phyloP scores from a whole-genome alignment of 2,888 invertebrate genomes.

The Oxyscelio sp. region DNA sequence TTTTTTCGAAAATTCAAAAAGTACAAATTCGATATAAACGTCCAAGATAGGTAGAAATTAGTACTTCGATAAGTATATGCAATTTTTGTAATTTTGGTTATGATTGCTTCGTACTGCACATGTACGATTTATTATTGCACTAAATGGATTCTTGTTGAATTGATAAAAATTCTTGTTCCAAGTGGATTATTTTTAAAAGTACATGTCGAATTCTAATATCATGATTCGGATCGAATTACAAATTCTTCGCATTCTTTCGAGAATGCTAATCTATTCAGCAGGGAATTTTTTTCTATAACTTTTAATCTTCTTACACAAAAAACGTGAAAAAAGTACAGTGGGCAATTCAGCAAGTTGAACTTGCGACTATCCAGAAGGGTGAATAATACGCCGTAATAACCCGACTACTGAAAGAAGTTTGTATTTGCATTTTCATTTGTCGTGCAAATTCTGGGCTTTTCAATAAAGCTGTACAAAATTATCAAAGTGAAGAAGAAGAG shows the following conservation, averaged over 20 bases:
- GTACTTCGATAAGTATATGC: too few relatives aligned
- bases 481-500: conserved; percentile 27
- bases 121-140: too few relatives aligned
- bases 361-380: conserved; percentile 34
- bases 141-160: too few relatives aligned
- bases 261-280: conserved; percentile 20
- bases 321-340: background rate
- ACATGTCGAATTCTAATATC: too few relatives aligned
- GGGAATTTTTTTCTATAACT: conserved; percentile 12
- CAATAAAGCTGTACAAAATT: conserved; percentile 50
- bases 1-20: too few relatives aligned
- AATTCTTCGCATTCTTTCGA: background rate
- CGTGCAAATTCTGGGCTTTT: conserved; percentile 42
- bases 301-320: conserved; percentile 46
- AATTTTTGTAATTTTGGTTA: too few relatives aligned
- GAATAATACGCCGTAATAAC: conserved; percentile 53
- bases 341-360: conserved; percentile 41
- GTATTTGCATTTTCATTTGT: conserved; percentile 59
- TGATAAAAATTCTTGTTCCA: too few relatives aligned
- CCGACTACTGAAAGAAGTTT: conserved; percentile 50
- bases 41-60: too few relatives aligned
- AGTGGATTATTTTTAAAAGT: too few relatives aligned
- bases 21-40: too few relatives aligned
- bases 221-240: too few relatives aligned
- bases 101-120: too few relatives aligned